phyloP scores from a whole-genome alignment of 1,140 invertebrate genomes.

The Drosophila tristis region DNA sequence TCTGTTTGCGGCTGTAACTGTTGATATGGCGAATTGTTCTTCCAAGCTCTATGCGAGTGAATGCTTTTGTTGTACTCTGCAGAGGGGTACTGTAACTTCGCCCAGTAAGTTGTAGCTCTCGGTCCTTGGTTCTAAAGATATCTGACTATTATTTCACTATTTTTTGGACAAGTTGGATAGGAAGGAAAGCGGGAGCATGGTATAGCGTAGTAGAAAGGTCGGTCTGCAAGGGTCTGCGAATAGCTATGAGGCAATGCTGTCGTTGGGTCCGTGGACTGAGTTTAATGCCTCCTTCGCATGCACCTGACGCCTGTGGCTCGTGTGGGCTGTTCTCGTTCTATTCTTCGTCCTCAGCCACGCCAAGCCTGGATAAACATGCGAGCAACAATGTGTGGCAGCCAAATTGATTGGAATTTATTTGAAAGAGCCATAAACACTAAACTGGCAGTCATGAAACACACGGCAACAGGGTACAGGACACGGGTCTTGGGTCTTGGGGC shows the following conservation, averaged over 20 bases:
- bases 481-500: not conserved
- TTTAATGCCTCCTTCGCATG: slow-evolving; percentile 59
- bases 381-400: slow-evolving; percentile 57
- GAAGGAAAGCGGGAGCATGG: too few relatives aligned
- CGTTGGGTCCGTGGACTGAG: slow-evolving; percentile 11
- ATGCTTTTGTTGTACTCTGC: too few relatives aligned
- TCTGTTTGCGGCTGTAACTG: slow-evolving; percentile 39
- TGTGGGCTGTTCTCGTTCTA: not conserved
- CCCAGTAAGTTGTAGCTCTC: too few relatives aligned
- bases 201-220: too few relatives aligned
- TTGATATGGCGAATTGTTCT: slow-evolving; percentile 46
- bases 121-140: too few relatives aligned
- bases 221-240: too few relatives aligned
- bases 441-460: not conserved
- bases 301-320: slow-evolving; percentile 21
- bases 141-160: too few relatives aligned
- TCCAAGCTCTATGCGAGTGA: not conserved
- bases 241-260: too few relatives aligned
- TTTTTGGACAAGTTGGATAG: too few relatives aligned
- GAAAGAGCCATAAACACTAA: slow-evolving; percentile 45
- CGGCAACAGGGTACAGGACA: not conserved
- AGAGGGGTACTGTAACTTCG: too few relatives aligned
- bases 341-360: slow-evolving; percentile 12
- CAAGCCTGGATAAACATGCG: slow-evolving; percentile 21
- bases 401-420: slow-evolving; percentile 62